A percentile compares a stretch with the other conserved stretches of the same genome.
phyloP scores from a whole-genome alignment of 2,113 vertebrate species.

The Pithys albifrons region DNA sequence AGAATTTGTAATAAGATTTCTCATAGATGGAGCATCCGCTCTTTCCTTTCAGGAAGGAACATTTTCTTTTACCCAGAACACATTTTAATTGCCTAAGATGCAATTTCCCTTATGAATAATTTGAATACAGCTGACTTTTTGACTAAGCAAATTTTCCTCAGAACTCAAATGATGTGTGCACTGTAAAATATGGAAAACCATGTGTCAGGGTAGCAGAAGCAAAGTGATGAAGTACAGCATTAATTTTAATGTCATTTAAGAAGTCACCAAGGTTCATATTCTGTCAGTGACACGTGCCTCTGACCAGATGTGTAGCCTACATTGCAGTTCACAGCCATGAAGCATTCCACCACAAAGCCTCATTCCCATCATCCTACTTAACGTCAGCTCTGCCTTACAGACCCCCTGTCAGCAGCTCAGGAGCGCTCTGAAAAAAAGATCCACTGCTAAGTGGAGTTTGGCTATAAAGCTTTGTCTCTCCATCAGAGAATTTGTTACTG shows the following conservation, averaged over 20 bases:
- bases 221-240: conserved; percentile 53
- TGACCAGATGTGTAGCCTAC: conserved; percentile 2
- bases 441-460: not conserved
- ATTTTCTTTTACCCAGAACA: conserved; percentile 48
- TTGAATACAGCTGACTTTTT: conserved; percentile 66
- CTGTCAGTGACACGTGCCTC: not conserved
- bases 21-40: not conserved
- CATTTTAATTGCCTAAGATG: conserved; percentile 62
- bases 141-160: conserved; percentile 66
- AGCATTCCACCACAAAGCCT: not conserved
- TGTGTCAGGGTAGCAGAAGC: conserved; percentile 38
- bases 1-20: not conserved
- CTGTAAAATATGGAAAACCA: conserved; percentile 65
- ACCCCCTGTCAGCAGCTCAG: not conserved
- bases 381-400: not conserved
- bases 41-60: conserved; percentile 40
- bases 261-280: not conserved
- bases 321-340: not conserved
- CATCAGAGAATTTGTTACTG: not conserved
- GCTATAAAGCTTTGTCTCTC: not conserved
- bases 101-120: conserved; percentile 73
- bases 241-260: conserved; percentile 60
- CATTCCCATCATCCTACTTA: not conserved
- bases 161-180: conserved; percentile 62
- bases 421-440: not conserved